These are phyloP conservation scores for Apotomis capreana DNA, from an alignment of 2,888 invertebrate species.

Conservation along the genomic window DNA sequence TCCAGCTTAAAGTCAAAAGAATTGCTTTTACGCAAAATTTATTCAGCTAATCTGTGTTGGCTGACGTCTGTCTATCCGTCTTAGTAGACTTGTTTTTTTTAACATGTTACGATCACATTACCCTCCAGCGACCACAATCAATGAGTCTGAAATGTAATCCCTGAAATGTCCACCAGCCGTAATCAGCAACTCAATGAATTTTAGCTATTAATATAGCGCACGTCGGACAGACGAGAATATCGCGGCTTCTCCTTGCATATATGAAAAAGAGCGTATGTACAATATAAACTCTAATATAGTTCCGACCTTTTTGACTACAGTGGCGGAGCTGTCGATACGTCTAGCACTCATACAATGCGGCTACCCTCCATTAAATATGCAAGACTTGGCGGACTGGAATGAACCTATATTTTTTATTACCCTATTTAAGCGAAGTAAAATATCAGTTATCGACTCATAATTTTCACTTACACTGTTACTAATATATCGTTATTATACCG, in stretches of 20 bases:
- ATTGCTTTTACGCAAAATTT: too few relatives aligned
- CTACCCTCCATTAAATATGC: conserved; percentile 40
- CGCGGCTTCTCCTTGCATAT: background rate
- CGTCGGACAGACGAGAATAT: conserved; percentile 40
- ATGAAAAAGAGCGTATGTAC: background rate
- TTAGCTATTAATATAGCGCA: conserved; percentile 15
- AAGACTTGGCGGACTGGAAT: conserved; percentile 35
- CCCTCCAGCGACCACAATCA: background rate
- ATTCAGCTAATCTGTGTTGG: too few relatives aligned
- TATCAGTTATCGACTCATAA: background rate
- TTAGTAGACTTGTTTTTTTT: too few relatives aligned
- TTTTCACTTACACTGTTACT: background rate
- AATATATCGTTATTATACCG: background rate
- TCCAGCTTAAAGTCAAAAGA: too few relatives aligned
- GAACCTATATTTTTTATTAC: conserved; percentile 24
- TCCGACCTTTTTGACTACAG: background rate
- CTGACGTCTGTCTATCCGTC: too few relatives aligned
- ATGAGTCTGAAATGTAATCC: conserved; percentile 14
- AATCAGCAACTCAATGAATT: conserved; percentile 22
- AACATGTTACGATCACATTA: too few relatives aligned
- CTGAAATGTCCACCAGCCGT: conserved; percentile 10
- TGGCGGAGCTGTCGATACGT: conserved; percentile 40
- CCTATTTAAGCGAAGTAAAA: conserved; percentile 2
- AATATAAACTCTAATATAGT: background rate
- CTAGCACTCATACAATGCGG: conserved; percentile 40